Percentiles rank a stretch among this genome's conserved stretches.
phyloP scores from a whole-genome alignment of 1,140 invertebrate species.

The Nebria ingens region DNA sequence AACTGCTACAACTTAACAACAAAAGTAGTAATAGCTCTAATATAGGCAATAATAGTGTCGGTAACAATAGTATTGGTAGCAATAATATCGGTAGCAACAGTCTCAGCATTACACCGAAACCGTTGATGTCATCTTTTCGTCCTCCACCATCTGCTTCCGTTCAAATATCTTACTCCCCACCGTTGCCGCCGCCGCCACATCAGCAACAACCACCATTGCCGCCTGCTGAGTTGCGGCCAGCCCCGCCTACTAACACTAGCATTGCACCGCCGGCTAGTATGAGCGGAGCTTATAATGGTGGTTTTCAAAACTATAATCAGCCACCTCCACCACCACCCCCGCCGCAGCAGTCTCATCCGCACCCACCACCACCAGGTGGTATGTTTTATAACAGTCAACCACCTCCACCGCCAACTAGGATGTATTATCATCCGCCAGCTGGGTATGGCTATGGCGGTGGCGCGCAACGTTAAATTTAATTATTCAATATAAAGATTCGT shows the following conservation, averaged over 20 bases:
- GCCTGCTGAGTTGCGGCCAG: constrained; percentile 14
- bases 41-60: background rate
- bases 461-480: too few species aligned
- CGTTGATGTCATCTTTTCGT: background rate
- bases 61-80: background rate
- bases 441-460: too few species aligned
- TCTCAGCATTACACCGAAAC: background rate
- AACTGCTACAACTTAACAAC: background rate
- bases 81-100: background rate
- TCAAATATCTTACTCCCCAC: background rate
- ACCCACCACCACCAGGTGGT: background rate
- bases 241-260: constrained; percentile 6
- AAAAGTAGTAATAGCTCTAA: background rate
- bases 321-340: constrained; percentile 15
- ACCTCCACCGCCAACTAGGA: constrained; percentile 1
- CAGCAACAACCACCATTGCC: constrained; percentile 17
- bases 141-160: background rate
- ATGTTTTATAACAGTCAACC: background rate
- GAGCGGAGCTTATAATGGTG: constrained; percentile 5
- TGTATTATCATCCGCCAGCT: constrained; percentile 1
- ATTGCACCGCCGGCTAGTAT: constrained; percentile 7
- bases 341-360: background rate
- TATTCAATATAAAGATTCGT: too few species aligned
- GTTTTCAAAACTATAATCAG: background rate
- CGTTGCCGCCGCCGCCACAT: constrained; percentile 10